These are phyloP conservation scores for Phthorimaea operculella DNA, from an alignment of 1,140 invertebrate species.

Conservation along the genomic window DNA sequence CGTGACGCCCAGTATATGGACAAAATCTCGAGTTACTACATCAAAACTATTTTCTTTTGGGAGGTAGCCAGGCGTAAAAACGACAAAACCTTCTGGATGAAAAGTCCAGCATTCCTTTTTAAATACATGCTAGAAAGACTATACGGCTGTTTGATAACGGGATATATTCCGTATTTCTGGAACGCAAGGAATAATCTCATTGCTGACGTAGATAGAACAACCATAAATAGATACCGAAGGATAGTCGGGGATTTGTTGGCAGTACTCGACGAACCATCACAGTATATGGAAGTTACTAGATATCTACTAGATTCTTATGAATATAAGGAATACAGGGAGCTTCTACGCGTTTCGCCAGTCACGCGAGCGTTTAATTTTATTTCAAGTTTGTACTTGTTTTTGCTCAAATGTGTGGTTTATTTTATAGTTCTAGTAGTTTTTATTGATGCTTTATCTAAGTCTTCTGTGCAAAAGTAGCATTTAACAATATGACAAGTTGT, in stretches of 20 bases:
- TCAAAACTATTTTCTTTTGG: constrained; percentile 50
- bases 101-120: constrained; percentile 29
- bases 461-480: too few species aligned
- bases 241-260: constrained; percentile 22
- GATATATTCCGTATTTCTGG: constrained; percentile 42
- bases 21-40: constrained; percentile 43
- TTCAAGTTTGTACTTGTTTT: too few species aligned
- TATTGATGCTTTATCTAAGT: too few species aligned
- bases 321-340: constrained; percentile 22
- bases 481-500: too few species aligned
- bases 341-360: too few species aligned
- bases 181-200: constrained; percentile 39
- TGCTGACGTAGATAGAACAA: constrained; percentile 12
- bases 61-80: constrained; percentile 24
- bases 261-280: constrained; percentile 20
- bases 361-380: too few species aligned
- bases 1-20: constrained; percentile 35
- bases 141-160: constrained; percentile 17
- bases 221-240: constrained; percentile 23
- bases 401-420: too few species aligned
- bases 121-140: constrained; percentile 32
- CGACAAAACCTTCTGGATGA: constrained; percentile 25
- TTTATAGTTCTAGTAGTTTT: too few species aligned
- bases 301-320: constrained; percentile 31
- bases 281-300: constrained; percentile 28